Evolutionary conservation across 53 echinoderm and acorn worm species (phyloP), one percentile per base, ranked within the genome.

Genomic region (Paracentrotus lividus): DNA sequence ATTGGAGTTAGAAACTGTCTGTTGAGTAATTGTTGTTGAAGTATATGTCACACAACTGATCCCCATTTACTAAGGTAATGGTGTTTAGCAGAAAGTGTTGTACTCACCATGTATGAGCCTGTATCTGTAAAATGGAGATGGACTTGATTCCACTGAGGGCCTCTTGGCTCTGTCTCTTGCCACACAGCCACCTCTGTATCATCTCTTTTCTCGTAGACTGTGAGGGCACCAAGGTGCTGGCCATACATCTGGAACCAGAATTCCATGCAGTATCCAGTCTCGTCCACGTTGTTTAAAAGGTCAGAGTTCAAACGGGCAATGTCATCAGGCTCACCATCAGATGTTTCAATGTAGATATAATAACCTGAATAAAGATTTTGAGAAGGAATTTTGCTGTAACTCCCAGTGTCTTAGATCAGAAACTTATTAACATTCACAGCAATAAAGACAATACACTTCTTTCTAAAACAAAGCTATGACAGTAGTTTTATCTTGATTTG

Each of bases 191-290:
- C 58, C 84, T 94, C 94, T 18, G 78, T 8, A 27, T 16, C 60
- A 5, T 21, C 94, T 8, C 24, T 57, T 0, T 31, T 43, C 20
- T 64, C 91, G n/a, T 84, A 94, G 67, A 94, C 56, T 20, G 91
- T 49, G n/a, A 95, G 85, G 57, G 40, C 27, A 5, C 88, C 94
- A 14, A 95, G 18, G 24, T 85, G 20, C 8, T 42, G 7, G 0
- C 95, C 93, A 69, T 95, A 85, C 94, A 93, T 95, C 18, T 94
- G 91, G 44, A 90, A 95, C 93, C 91, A 95, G 43, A 65, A 94
- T 49, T 85, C 88, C 95, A 95, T 93, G 51, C 95, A 95, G 54
- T 93, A 78, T 9, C 93, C 93, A 51, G 21, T 51, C 0, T 43
- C 27, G 23, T 61, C 67, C 12, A 44, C 29, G 45, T 51, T 66